Conservation (phyloP, 2,797 vertebrate species). For the Acanthurus tractus region DNA sequence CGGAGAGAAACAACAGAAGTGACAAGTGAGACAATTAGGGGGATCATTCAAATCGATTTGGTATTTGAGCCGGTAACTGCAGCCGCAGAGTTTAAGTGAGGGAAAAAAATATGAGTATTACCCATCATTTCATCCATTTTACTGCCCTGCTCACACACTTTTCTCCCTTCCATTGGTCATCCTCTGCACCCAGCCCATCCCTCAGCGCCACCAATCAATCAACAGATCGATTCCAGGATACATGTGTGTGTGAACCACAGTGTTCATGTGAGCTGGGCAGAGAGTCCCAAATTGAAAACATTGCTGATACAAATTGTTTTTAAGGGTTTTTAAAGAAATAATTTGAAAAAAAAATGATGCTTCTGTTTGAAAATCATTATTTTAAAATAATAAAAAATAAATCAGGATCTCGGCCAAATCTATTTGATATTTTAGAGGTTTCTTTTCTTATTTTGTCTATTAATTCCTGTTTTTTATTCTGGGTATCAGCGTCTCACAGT, state of each 20-base stretch:
- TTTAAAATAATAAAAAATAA: neutral
- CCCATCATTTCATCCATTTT: slow-evolving; percentile 16
- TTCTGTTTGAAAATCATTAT: neutral
- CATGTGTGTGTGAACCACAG: neutral
- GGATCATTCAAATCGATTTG: slow-evolving; percentile 38
- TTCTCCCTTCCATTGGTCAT: slow-evolving; percentile 16
- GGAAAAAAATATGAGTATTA: neutral
- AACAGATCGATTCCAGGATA: slow-evolving; percentile 32
- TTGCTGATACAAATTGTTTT: no score
- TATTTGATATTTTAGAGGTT: neutral
- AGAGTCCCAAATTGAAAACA: neutral
- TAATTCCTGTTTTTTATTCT: no score
- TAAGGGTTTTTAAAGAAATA: no score
- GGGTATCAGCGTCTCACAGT: neutral
- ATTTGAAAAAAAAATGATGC: neutral
- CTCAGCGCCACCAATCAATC: slow-evolving; percentile 42
- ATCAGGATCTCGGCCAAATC: neutral
- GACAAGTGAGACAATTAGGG: slow-evolving; percentile 22
- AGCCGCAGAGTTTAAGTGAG: neutral
- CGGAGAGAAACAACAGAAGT: neutral
- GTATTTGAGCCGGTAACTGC: neutral
- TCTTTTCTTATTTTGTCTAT: neutral
- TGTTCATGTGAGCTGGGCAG: slow-evolving; percentile 4
- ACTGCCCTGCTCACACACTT: slow-evolving; percentile 20
- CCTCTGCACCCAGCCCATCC: slow-evolving; percentile 8